Base-by-base conservation (phyloP, 2,113 vertebrate species). In the Pterophyllum scalare region DNA sequence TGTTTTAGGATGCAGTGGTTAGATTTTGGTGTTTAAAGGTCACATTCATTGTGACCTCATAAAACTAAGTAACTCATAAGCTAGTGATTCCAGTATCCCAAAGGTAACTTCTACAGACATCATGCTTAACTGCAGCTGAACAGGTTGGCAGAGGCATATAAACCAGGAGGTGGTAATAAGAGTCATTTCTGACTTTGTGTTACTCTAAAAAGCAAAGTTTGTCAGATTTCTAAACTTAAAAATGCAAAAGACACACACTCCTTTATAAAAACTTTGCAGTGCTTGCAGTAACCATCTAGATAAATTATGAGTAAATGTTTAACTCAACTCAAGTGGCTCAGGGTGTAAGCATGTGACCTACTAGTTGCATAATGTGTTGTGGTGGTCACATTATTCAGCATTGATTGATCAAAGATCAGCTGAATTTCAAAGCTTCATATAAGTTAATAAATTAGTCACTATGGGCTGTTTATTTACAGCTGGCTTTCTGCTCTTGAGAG, bases 401-500 rank as follows among this genome's bases (percentile, higher is more conserved):
- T 46, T 46, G 14, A 49, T 49, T 46, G 40, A 43, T 46, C 1
- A 5, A 15, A 65, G n/a, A 65, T 65, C 5, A 49, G 20, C 7
- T 24, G 19, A 12, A 59, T 76, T 70, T 74, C 11, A 64, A 22
- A 24, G 20, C 43, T 31, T 24, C 26, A 4, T 13, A n/a, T 54
- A 6, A 15, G 38, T 67, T 67, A 60, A 70, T 31, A 33, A 7
- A 31, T 26, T 38, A 17, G 31, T 17, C 4, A 62, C 31, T 40
- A 22, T 43, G 57, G 22, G 19, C n/a, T 64, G 3, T 58, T 79
- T 35, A 4, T 84, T 33, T 86, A 10, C 75, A 99, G 98, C 94
- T 99, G 98, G 98, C 96, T 99, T 26, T 99, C 98, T 38, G 97
- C 98, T 77, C 95, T 99, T 88, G 98, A 99, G 93, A 96, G 98